phyloP scores from a whole-genome alignment of 2,113 vertebrate species.

The Pachycephala philippinensis region DNA sequence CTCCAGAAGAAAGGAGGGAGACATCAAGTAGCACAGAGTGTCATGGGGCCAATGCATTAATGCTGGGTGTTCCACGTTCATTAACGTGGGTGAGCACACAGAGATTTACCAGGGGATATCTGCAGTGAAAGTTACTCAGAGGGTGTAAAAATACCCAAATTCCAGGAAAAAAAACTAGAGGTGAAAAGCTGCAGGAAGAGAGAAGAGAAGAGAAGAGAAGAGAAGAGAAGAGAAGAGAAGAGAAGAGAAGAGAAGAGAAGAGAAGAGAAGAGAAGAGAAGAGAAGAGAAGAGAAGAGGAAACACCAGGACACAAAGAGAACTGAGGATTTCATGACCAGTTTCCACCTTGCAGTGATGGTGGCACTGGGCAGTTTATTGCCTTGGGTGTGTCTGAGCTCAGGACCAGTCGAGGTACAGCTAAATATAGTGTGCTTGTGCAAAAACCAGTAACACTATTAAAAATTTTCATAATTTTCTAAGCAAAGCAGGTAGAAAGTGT shows the following conservation, averaged over 20 bases:
- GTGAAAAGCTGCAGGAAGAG: neutral
- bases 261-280: neutral
- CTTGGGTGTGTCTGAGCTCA: neutral
- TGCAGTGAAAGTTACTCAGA: neutral
- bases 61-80: neutral
- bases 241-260: neutral
- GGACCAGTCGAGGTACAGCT: neutral
- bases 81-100: neutral
- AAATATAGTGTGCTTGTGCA: constrained; percentile 47
- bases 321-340: neutral
- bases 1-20: constrained; percentile 36
- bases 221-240: neutral
- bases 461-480: constrained; percentile 58
- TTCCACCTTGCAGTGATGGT: neutral
- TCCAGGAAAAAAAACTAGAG: neutral
- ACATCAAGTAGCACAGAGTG: constrained; percentile 26
- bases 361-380: neutral
- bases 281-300: neutral
- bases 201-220: neutral
- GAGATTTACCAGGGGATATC: neutral
- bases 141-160: neutral
- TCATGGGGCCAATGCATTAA: neutral
- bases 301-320: neutral
- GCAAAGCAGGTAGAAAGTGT: constrained; percentile 65
- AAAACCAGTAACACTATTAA: constrained; percentile 31